Evolutionary conservation across 2,888 invertebrate genomes (phyloP).

Genomic region (Mimas tiliae): DNA sequence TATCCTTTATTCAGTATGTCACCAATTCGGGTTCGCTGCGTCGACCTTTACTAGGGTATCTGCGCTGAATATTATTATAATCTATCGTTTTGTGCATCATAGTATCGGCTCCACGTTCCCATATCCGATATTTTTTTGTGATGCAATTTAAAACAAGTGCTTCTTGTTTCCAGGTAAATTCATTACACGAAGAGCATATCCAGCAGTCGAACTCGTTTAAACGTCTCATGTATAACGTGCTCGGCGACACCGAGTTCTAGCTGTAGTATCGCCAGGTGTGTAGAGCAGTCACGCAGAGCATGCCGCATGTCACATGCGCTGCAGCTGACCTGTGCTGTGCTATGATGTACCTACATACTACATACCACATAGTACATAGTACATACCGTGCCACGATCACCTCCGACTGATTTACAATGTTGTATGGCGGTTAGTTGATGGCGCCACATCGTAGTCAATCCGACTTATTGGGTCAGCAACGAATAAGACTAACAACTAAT

Average conservation of each 20-base stretch:
- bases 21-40: too few species aligned
- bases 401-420: constrained; percentile 49
- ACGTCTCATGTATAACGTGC: constrained; percentile 95
- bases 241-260: constrained; percentile 90
- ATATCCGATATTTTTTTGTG: too few species aligned
- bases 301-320: neutral
- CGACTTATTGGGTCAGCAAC: constrained; percentile 66
- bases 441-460: constrained; percentile 53
- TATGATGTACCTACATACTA: too few species aligned
- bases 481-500: constrained; percentile 79
- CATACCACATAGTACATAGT: too few species aligned
- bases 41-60: too few species aligned
- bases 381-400: constrained; percentile 31
- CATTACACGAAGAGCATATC: constrained; percentile 91
- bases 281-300: constrained; percentile 9
- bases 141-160: constrained; percentile 15
- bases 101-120: too few species aligned
- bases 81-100: too few species aligned
- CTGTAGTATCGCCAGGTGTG: neutral
- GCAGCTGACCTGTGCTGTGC: too few species aligned
- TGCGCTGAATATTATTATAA: too few species aligned
- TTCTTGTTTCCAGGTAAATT: constrained; percentile 84
- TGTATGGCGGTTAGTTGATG: constrained; percentile 58
- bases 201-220: constrained; percentile 97
- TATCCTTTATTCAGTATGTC: too few species aligned